These are phyloP conservation scores for Amblyjoppa fuscipennis DNA, from an alignment of 2,888 invertebrate genomes.

Conservation along the genomic window DNA sequence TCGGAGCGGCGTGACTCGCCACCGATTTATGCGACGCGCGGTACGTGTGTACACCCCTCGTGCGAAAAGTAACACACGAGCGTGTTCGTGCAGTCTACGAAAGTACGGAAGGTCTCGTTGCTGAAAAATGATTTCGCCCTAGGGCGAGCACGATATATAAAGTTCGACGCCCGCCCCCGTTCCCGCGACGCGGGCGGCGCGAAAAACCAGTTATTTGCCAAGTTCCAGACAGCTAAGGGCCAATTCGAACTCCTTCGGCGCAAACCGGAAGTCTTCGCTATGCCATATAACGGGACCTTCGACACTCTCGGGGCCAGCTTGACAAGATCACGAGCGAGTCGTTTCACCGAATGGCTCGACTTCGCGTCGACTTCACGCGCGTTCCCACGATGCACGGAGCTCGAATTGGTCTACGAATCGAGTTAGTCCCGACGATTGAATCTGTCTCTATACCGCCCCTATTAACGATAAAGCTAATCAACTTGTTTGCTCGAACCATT, in stretches of 20 bases:
- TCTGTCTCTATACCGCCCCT: neutral
- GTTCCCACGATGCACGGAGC: slow-evolving; percentile 7
- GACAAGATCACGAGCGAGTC: slow-evolving; percentile 39
- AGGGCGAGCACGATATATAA: slow-evolving; percentile 53
- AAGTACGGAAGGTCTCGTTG: slow-evolving; percentile 22
- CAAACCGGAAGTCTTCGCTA: slow-evolving; percentile 24
- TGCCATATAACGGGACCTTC: neutral
- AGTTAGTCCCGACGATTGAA: neutral
- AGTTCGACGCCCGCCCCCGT: slow-evolving; percentile 52
- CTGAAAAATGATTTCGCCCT: slow-evolving; percentile 50
- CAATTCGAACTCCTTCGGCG: slow-evolving; percentile 30
- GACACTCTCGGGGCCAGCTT: slow-evolving; percentile 27
- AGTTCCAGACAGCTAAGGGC: slow-evolving; percentile 15
- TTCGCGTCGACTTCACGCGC: neutral
- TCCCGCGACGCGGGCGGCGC: slow-evolving; percentile 32
- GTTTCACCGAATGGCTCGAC: neutral
- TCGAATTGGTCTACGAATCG: neutral
- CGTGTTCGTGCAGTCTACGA: slow-evolving; percentile 17
- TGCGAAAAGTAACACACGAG: slow-evolving; percentile 11
- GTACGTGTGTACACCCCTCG: neutral
- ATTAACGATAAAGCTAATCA: neutral
- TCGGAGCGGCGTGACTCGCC: neutral
- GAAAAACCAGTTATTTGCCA: slow-evolving; percentile 62
- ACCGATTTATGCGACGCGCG: slow-evolving; percentile 27
- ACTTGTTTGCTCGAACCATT: neutral